Evolutionary conservation across 1,140 invertebrate species (phyloP), one percentile per base, ranked within the genome.

Genomic region (Drosophila mojavensis): DNA sequence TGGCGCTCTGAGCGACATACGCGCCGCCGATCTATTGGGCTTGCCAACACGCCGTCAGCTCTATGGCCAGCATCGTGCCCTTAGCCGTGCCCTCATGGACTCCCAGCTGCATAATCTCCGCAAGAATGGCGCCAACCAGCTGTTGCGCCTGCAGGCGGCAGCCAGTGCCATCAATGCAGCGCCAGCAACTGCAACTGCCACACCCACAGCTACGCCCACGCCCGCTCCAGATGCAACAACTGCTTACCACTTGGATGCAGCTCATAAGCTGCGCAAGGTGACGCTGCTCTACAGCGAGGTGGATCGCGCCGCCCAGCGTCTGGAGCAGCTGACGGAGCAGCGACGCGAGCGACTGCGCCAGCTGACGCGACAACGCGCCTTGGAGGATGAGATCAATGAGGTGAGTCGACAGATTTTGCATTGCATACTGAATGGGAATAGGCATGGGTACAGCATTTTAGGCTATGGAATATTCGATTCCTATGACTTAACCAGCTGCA

Each of bases 331-430:
- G 15, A 93, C 93, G 48, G 92, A 93, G 74, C 93, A 94, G 81
- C 92, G 94, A 61, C 93, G 93, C 64, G 94, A 94, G 78, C 91
- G 93, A 36, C 86, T 94, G 55, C 93, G 94, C 26, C 94, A 94
- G 65, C 62, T 94, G 67, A 94, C 93, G 5, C 85, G 93, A 30
- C 92, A 94, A 48, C 91, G 93, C 9, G 93, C 93, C 7, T 81
- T 94, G 26, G 93, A 94, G 80, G 93, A 94, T 69, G 94, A 94
- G 90, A 94, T 94, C 47, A 93, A 93, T 56, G 93, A 94, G 93
- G 94, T 94, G 81, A 93, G 93, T 92, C 11, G 36, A 33, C 33
- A 33, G 6, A 7, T 33, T 33, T 33, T 33, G 3, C 28, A 30
- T 30, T 30, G 33, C 0, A 13, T 13, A 39, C 11, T 11, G 36